Evolutionary conservation across 2,888 invertebrate genomes (phyloP).

Genomic region (Acleris literana): DNA sequence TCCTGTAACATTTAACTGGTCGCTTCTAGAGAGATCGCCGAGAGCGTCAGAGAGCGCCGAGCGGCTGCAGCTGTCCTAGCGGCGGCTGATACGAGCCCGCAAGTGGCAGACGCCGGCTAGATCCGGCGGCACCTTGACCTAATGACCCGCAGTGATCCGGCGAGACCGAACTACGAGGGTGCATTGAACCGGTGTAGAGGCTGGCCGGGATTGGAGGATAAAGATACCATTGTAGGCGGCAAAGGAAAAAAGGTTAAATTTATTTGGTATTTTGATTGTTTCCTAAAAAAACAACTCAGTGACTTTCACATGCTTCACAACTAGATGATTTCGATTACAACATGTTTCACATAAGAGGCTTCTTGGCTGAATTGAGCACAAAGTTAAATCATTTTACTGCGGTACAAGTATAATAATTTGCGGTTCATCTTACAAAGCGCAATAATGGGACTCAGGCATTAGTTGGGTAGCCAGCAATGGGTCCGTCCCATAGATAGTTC

Average conservation of each 20-base stretch:
- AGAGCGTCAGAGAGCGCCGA: background rate
- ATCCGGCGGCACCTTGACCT: slow-evolving; percentile 23
- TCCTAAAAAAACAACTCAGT: no score
- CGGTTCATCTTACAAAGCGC: background rate
- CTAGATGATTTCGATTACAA: no score
- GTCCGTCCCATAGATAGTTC: slow-evolving; percentile 7
- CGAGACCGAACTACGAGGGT: slow-evolving; percentile 9
- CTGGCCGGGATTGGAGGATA: slow-evolving; percentile 1
- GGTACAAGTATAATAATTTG: no score
- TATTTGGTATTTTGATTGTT: no score
- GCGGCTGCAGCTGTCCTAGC: background rate
- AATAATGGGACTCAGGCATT: background rate
- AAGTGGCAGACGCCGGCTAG: background rate
- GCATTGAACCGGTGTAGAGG: slow-evolving; percentile 12
- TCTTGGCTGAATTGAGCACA: no score
- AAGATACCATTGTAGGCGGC: background rate
- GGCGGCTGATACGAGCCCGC: background rate
- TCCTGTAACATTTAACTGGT: slow-evolving; percentile 8
- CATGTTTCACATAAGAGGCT: no score
- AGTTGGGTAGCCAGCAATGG: background rate
- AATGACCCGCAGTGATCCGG: slow-evolving; percentile 20
- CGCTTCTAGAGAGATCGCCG: background rate
- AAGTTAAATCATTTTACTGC: no score
- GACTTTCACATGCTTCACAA: no score
- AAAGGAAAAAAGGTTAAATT: no score